Evolutionary conservation across 2,113 vertebrate genomes (phyloP), one percentile per base, ranked within the genome.

Genomic region (Scartelaos histophorus): DNA sequence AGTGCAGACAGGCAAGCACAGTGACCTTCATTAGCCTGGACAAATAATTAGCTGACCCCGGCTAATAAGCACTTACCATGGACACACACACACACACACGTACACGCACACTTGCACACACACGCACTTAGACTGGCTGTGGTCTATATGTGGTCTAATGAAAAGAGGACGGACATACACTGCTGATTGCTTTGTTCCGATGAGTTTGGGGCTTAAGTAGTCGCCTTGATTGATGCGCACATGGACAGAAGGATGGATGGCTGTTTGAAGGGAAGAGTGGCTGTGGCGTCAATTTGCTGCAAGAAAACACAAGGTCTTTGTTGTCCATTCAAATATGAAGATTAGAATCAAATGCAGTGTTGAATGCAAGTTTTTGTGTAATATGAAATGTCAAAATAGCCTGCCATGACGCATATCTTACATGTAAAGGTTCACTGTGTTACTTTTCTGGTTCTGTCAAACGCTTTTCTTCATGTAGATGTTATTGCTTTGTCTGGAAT

Each of bases 41-140:
- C 87, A 90, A 92, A 93, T 92, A 93, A 92, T 93, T 93, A 91
- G 87, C 90, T 92, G 91, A 91, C 92, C 91, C 88, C 70, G 81
- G 82, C 88, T 93, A 92, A 93, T 93, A 87, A 90, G 83, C 85
- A 84, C 86, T 82, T 80, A 75, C 74, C 49, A 70, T 71, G 77
- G 75, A 57, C 75, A 82, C 78, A 61, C 66, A 67, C 71, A 58
- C 61, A 61, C 74, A 65, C 69, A 25, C 65, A 70, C 75, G 67
- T 67, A 69, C 49, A 16, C 13, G 11, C 46, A 13, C 47, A 49
- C 47, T 7, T 9, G 7, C 47, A 19, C 71, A 25, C 62, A 74
- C 75, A 69, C 54, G 53, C 66, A 67, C 75, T 76, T 75, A 43
- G 29, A 83, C 70, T 71, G 66, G 66, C 60, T 61, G 25, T 58